Evolutionary conservation across 2,797 vertebrate genomes (phyloP).

Genomic region (Rhinichthys osculus): DNA sequence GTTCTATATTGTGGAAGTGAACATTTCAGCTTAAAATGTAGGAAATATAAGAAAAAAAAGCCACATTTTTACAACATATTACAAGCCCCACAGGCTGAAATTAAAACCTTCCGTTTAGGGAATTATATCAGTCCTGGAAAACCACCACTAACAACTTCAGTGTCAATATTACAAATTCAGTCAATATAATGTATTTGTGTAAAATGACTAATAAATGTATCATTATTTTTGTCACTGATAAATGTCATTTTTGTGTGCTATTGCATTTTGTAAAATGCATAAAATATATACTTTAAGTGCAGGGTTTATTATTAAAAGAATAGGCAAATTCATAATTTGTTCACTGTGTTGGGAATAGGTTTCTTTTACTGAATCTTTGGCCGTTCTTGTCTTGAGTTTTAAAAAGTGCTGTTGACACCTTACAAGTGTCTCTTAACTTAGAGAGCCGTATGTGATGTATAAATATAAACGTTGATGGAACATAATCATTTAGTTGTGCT

Average conservation of each 20-base stretch:
- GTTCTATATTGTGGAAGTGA: background rate
- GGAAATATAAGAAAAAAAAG: slow-evolving; percentile 26
- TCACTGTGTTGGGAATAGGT: slow-evolving; percentile 3
- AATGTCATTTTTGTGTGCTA: slow-evolving; percentile 14
- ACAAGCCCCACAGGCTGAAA: slow-evolving; percentile 5
- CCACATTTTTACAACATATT: slow-evolving; percentile 40
- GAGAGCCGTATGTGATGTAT: slow-evolving; percentile 19
- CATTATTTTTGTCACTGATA: background rate
- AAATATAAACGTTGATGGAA: slow-evolving; percentile 35
- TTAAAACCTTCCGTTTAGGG: background rate
- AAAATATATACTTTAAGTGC: slow-evolving; percentile 37
- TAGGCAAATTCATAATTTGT: slow-evolving; percentile 16
- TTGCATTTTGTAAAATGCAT: slow-evolving; percentile 40
- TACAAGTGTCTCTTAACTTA: slow-evolving; percentile 32
- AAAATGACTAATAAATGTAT: slow-evolving; percentile 21
- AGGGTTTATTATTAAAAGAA: slow-evolving; percentile 42
- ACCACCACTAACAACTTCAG: slow-evolving; percentile 25
- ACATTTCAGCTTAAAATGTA: slow-evolving; percentile 24
- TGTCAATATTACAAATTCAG: slow-evolving; percentile 19
- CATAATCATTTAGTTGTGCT: slow-evolving; percentile 34
- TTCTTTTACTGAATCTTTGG: slow-evolving; percentile 72
- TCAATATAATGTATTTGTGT: slow-evolving; percentile 10
- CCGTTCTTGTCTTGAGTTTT: slow-evolving; percentile 63
- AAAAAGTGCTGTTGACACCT: slow-evolving; percentile 63
- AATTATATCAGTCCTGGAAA: slow-evolving; percentile 40